These are phyloP conservation scores for Triops cancriformis DNA, from an alignment of 1,140 invertebrate species.

Conservation along the genomic window DNA sequence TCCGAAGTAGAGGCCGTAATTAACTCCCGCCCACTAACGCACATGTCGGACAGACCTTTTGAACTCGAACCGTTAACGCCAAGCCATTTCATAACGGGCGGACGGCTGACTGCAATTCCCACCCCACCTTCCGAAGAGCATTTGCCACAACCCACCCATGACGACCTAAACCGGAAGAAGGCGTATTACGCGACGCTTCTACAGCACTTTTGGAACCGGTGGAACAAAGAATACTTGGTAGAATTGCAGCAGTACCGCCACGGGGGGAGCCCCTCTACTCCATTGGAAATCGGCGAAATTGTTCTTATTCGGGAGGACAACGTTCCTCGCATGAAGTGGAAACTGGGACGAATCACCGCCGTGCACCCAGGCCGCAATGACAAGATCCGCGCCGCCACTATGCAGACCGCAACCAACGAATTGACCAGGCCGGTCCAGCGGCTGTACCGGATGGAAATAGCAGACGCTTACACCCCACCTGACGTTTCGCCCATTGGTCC, in stretches of 20 bases:
- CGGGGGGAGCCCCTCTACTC: background rate
- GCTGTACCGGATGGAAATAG: constrained; percentile 30
- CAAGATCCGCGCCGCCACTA: constrained; percentile 6
- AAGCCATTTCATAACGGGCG: constrained; percentile 32
- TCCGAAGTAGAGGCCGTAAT: constrained; percentile 34
- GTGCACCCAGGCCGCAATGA: constrained; percentile 25
- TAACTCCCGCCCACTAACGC: constrained; percentile 25
- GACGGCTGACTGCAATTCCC: constrained; percentile 13
- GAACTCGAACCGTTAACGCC: constrained; percentile 31
- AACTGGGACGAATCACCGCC: constrained; percentile 22
- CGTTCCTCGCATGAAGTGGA: constrained; percentile 26
- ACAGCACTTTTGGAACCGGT: background rate
- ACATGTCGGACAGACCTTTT: constrained; percentile 23
- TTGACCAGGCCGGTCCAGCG: constrained; percentile 28
- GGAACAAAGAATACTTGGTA: constrained; percentile 8
- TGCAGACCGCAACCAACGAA: constrained; percentile 15
- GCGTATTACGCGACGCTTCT: background rate
- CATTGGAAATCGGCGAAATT: constrained; percentile 27
- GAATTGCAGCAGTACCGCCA: background rate
- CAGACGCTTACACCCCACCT: background rate
- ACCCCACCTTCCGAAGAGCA: background rate
- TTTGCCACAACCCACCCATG: background rate
- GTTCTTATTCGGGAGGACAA: constrained; percentile 29
- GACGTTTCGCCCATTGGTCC: too few species aligned
- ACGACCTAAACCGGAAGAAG: background rate